phyloP scores from a whole-genome alignment of 2,797 vertebrate genomes.

The Gymnothorax javanicus region DNA sequence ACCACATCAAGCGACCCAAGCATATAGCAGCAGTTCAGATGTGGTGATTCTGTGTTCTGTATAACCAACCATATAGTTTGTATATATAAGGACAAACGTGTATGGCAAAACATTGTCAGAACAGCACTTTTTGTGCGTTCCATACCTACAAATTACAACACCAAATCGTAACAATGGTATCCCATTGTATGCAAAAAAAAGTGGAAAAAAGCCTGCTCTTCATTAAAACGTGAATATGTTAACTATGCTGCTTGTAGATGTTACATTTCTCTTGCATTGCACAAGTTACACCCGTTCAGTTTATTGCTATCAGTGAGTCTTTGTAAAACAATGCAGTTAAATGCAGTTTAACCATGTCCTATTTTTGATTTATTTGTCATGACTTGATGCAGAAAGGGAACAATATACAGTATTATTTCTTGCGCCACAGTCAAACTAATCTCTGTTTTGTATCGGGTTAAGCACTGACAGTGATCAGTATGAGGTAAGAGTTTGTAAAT shows the following conservation, averaged over 20 bases:
- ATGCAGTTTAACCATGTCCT: constrained; percentile 15
- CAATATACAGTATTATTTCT: not conserved
- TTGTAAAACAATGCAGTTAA: not conserved
- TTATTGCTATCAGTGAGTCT: not conserved
- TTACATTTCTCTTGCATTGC: not conserved
- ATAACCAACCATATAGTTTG: not conserved
- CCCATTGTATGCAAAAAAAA: not conserved
- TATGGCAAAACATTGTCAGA: not conserved
- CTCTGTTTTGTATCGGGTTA: not conserved
- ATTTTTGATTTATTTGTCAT: not conserved
- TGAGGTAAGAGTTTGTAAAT: constrained; percentile 15
- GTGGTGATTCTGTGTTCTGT: not conserved
- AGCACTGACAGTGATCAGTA: not conserved
- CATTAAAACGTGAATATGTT: constrained; percentile 3
- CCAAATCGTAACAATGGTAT: not conserved
- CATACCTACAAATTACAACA: not conserved
- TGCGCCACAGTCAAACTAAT: not conserved
- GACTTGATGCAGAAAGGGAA: constrained; percentile 5
- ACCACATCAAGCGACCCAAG: not conserved
- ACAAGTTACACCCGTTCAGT: not conserved
- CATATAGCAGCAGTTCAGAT: not conserved
- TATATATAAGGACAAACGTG: too few relatives aligned
- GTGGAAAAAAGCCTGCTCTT: constrained; percentile 1
- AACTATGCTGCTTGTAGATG: not conserved
- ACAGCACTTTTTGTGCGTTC: not conserved